Conservation (phyloP, 2,797 vertebrate genomes). For the Eulemur rubriventer region DNA sequence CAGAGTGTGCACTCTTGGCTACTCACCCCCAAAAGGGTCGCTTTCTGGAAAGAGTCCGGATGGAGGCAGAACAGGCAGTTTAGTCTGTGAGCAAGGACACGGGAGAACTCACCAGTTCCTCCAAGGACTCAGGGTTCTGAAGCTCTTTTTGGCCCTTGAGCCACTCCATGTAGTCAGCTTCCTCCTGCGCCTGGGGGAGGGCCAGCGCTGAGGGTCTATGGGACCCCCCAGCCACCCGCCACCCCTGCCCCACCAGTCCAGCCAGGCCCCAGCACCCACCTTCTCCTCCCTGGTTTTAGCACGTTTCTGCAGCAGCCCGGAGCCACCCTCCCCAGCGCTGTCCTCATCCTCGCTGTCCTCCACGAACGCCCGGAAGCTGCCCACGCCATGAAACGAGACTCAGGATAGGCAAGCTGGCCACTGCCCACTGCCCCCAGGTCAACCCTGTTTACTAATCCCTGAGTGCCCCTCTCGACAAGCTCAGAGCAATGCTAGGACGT, state of each 20-base stretch:
- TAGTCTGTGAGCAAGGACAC: accelerated
- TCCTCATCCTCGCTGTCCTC: conserved; percentile 88
- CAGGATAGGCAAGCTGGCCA: background rate
- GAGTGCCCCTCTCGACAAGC: background rate
- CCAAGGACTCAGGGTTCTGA: conserved; percentile 83
- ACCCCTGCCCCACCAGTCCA: background rate
- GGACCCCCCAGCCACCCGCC: background rate
- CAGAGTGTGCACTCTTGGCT: background rate
- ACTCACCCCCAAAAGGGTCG: background rate
- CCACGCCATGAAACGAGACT: accelerated
- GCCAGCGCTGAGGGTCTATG: background rate
- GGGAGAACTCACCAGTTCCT: conserved; percentile 89
- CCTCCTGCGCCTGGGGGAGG: conserved; percentile 88
- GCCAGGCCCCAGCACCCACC: conserved; percentile 76
- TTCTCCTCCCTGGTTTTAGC: conserved; percentile 89
- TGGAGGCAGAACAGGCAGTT: accelerated
- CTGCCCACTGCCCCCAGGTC: background rate
- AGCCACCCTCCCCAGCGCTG: conserved; percentile 58
- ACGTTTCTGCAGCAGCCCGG: conserved; percentile 86
- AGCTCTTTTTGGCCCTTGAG: conserved; percentile 91
- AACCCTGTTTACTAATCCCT: background rate
- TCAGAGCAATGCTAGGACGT: background rate
- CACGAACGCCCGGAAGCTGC: conserved; percentile 90
- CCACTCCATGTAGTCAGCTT: conserved; percentile 91
- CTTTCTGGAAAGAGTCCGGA: background rate